Conservation (phyloP, 2,113 vertebrate genomes). For the Thinocorus orbignyianus region DNA sequence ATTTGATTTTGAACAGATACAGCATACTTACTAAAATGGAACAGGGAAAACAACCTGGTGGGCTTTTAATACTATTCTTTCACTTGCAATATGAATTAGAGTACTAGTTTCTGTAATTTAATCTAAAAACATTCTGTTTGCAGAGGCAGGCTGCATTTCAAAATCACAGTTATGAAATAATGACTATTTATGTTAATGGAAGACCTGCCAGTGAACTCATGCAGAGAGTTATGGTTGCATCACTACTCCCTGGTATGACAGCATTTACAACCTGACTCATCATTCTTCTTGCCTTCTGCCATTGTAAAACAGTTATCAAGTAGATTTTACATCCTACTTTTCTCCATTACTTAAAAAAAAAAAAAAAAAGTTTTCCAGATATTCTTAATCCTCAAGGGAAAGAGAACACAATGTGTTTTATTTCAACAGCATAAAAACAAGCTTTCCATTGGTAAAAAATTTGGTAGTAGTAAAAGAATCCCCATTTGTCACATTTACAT, state of each 20-base stretch:
- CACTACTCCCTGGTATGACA: background rate
- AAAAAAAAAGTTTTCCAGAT: background rate
- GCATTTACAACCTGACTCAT: background rate
- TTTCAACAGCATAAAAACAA: slow-evolving; percentile 13
- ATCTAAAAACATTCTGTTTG: background rate
- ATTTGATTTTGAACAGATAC: background rate
- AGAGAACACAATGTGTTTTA: slow-evolving; percentile 9
- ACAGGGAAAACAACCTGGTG: background rate
- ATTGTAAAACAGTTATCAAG: background rate
- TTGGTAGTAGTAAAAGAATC: slow-evolving; percentile 21
- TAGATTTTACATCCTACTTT: background rate
- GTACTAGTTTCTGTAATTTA: background rate
- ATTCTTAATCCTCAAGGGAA: slow-evolving; percentile 11
- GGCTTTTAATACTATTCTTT: background rate
- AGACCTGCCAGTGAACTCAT: background rate
- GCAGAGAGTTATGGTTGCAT: background rate
- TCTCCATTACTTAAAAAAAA: background rate
- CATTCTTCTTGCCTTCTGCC: background rate
- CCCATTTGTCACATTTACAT: slow-evolving; percentile 40
- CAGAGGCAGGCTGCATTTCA: background rate
- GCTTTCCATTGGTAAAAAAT: slow-evolving; percentile 13
- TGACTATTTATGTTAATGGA: background rate
- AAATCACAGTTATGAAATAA: background rate
- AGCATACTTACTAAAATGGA: background rate
- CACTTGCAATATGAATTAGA: background rate